phyloP scores from a whole-genome alignment of 2,113 vertebrate genomes.

The Nannobrachium achirus region DNA sequence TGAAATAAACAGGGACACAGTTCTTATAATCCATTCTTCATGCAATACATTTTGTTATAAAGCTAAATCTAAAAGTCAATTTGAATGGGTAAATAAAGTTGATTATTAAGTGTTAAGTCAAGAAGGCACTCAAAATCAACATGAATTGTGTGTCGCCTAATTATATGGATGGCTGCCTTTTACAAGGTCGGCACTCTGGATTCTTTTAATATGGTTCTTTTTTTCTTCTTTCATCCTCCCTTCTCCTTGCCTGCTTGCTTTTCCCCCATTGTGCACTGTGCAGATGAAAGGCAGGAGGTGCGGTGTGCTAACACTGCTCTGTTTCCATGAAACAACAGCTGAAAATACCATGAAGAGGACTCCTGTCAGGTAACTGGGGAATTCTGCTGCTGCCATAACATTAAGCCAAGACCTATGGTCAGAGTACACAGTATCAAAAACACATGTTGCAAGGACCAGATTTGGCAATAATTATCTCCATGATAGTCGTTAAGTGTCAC shows the following conservation, averaged over 20 bases:
- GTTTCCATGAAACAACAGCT: constrained; percentile 38
- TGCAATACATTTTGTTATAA: constrained; percentile 12
- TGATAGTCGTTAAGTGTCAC: constrained; percentile 32
- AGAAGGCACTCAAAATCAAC: constrained; percentile 29
- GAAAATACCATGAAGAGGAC: constrained; percentile 31
- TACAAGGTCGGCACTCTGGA: constrained; percentile 10
- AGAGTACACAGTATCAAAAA: constrained; percentile 48
- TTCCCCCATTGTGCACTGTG: constrained; percentile 8
- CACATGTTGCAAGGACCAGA: constrained; percentile 42
- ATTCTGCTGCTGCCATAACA: constrained; percentile 19
- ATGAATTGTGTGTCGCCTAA: constrained; percentile 40
- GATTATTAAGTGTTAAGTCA: constrained; percentile 41
- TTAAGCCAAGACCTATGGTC: constrained; percentile 41
- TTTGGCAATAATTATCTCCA: constrained; percentile 46
- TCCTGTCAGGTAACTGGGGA: constrained; percentile 41
- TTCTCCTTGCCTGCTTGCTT: constrained; percentile 7
- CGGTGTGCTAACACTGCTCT: constrained; percentile 7
- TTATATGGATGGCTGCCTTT: constrained; percentile 53
- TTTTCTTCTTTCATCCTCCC: neutral
- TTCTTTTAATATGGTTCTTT: constrained; percentile 17
- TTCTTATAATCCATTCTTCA: constrained; percentile 12
- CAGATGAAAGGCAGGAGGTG: constrained; percentile 29
- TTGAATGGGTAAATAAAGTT: constrained; percentile 30
- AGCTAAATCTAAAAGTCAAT: constrained; percentile 24
- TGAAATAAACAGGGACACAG: constrained; percentile 5